Conservation (phyloP, 2,113 vertebrate species). For the Gambusia holbrooki region DNA sequence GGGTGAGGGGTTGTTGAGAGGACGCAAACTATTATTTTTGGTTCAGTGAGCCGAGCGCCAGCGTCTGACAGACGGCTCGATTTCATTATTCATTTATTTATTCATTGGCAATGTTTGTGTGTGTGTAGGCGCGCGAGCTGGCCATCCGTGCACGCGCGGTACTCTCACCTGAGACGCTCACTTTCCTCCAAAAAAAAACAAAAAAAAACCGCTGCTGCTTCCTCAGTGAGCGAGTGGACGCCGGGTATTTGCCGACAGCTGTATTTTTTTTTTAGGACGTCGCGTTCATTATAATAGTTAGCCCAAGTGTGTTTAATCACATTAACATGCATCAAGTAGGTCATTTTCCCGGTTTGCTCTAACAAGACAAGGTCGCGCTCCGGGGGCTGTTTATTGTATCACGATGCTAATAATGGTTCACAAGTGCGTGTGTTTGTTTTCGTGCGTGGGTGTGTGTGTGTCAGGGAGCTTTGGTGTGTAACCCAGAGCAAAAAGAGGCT, state of each 20-base stretch:
- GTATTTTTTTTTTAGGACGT: not conserved
- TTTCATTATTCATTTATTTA: not conserved
- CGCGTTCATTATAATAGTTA: slow-evolving; percentile 61
- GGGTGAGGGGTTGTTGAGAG: not conserved
- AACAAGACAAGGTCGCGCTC: slow-evolving; percentile 70
- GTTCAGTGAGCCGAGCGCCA: slow-evolving; percentile 20
- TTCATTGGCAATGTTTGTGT: not conserved
- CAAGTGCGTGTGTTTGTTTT: slow-evolving; percentile 18
- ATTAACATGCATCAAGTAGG: slow-evolving; percentile 67
- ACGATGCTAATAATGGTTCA: slow-evolving; percentile 55
- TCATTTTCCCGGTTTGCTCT: slow-evolving; percentile 42
- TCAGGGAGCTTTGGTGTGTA: not conserved
- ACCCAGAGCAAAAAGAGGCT: not conserved
- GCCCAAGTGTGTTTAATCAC: slow-evolving; percentile 66
- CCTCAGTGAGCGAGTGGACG: slow-evolving; percentile 10
- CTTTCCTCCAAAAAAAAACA: not conserved
- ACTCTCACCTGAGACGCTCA: slow-evolving; percentile 44
- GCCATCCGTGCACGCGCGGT: not conserved
- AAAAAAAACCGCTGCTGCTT: not conserved
- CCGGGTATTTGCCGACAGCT: slow-evolving; percentile 4
- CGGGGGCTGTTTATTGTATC: slow-evolving; percentile 51
- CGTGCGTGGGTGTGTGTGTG: not conserved
- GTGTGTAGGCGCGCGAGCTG: not conserved
- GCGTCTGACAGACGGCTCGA: slow-evolving; percentile 24
- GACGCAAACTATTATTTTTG: not conserved